These are phyloP conservation scores for Lucilia cuprina DNA, from an alignment of 1,140 invertebrate genomes.

Conservation along the genomic window DNA sequence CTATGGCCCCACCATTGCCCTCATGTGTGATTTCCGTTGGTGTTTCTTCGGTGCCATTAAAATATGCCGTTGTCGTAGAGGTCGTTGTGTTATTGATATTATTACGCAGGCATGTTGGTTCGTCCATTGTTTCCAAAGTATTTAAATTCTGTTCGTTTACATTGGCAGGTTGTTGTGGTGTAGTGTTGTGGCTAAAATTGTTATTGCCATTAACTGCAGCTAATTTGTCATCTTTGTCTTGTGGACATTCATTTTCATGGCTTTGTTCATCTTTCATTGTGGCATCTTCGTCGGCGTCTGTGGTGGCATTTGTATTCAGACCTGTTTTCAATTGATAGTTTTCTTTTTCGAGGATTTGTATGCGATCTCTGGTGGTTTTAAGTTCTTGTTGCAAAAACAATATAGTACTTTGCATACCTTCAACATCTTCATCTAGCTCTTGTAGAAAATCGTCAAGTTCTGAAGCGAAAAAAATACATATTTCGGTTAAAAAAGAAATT, in stretches of 20 bases:
- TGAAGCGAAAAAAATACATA: slow-evolving; percentile 59
- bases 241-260: neutral
- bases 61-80: slow-evolving; percentile 36
- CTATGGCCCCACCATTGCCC: slow-evolving; percentile 22
- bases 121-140: slow-evolving; percentile 52
- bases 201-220: slow-evolving; percentile 36
- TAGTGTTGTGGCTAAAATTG: slow-evolving; percentile 40
- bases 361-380: slow-evolving; percentile 75
- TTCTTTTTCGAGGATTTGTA: slow-evolving; percentile 56
- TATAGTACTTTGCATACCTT: slow-evolving; percentile 98
- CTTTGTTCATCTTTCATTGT: neutral
- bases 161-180: slow-evolving; percentile 27
- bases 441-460: slow-evolving; percentile 95
- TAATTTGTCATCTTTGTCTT: neutral
- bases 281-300: slow-evolving; percentile 38
- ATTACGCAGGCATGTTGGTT: slow-evolving; percentile 41
- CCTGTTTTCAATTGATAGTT: slow-evolving; percentile 48
- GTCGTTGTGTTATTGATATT: slow-evolving; percentile 35
- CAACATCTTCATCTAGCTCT: slow-evolving; percentile 96
- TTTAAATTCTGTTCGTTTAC: slow-evolving; percentile 35
- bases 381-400: slow-evolving; percentile 92
- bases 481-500: neutral
- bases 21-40: slow-evolving; percentile 38
- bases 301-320: neutral
- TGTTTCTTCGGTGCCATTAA: slow-evolving; percentile 44